Conservation (phyloP, 2,888 invertebrate species). For the Schizaphis graminum region DNA sequence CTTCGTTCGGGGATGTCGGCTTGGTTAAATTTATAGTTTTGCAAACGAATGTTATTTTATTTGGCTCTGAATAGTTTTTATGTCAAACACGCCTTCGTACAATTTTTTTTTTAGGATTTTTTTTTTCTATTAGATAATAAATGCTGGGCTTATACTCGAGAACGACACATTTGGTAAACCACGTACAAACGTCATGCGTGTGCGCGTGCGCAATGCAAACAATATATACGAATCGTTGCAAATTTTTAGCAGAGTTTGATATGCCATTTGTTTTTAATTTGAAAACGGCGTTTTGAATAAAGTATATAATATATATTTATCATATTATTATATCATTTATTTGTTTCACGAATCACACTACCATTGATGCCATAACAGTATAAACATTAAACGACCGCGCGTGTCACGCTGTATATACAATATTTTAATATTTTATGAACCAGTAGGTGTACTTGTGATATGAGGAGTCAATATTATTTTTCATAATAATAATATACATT, state of each 20-base stretch:
- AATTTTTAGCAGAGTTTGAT: background rate
- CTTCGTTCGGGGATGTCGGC: conserved; percentile 4
- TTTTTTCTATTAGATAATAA: conserved; percentile 35
- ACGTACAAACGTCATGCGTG: background rate
- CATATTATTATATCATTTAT: background rate
- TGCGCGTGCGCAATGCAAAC: background rate
- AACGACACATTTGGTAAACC: conserved; percentile 34
- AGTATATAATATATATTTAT: background rate
- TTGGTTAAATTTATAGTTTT: conserved; percentile 39
- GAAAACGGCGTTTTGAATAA: background rate
- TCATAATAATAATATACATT: background rate
- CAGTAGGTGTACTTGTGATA: background rate
- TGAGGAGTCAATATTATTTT: background rate
- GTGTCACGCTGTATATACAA: background rate
- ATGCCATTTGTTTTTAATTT: conserved; percentile 2
- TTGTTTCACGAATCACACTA: too few species aligned
- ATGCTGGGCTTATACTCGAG: background rate
- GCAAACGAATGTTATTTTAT: conserved; percentile 32
- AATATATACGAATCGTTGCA: background rate
- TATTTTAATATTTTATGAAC: background rate
- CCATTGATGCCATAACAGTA: background rate
- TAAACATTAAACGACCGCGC: background rate
- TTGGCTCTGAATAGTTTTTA: conserved; percentile 21
- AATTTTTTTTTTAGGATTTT: conserved; percentile 13
- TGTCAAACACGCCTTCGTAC: conserved; percentile 5